Conservation (phyloP, 2,888 invertebrate species). For the Sinotaia quadrata region DNA sequence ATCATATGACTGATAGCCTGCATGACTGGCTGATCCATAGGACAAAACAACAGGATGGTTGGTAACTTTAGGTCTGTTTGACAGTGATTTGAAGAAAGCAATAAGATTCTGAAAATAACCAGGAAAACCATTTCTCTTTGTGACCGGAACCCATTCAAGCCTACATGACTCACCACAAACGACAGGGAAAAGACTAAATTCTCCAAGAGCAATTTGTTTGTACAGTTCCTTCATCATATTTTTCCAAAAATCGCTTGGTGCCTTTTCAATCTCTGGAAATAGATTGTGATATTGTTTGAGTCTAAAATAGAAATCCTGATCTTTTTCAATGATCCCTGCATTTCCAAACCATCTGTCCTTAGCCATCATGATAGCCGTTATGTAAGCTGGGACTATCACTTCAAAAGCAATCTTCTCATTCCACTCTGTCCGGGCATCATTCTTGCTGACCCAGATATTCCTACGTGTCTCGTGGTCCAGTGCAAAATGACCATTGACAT, state of each 20-base stretch:
- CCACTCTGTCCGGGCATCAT: constrained; percentile 7
- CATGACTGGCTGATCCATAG: too few relatives aligned
- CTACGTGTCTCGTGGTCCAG: constrained; percentile 24
- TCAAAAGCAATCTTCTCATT: constrained; percentile 1
- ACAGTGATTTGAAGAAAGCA: background rate
- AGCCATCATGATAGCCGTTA: background rate
- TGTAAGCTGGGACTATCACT: constrained; percentile 20
- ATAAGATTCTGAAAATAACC: constrained; percentile 6
- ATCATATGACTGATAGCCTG: too few relatives aligned
- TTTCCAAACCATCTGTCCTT: background rate
- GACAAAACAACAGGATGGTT: background rate
- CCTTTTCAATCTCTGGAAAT: background rate
- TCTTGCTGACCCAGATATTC: constrained; percentile 1
- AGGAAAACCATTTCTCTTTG: background rate
- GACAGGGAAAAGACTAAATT: constrained; percentile 22
- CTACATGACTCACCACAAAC: background rate
- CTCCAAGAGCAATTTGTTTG: background rate
- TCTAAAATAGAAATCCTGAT: too few relatives aligned
- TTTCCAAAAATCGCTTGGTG: background rate
- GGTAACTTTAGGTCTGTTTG: too few relatives aligned
- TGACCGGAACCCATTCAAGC: constrained; percentile 1
- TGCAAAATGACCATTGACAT: constrained; percentile 24
- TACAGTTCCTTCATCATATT: constrained; percentile 13
- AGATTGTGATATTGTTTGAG: constrained; percentile 1
- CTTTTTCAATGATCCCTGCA: background rate